Evolutionary conservation across 2,888 invertebrate genomes (phyloP).

Genomic region (Noctua pronuba): DNA sequence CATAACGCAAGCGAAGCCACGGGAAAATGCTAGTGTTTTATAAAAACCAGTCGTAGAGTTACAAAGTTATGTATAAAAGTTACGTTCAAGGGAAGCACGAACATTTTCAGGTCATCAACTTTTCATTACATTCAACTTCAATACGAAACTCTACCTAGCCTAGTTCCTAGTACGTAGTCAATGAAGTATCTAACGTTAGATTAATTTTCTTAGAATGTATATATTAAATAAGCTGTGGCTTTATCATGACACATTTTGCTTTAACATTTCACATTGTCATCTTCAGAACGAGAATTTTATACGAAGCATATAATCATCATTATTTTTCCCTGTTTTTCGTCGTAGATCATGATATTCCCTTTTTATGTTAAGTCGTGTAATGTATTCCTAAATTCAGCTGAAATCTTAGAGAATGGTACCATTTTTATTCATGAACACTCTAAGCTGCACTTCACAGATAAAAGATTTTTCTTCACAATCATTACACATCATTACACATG

Average conservation of each 20-base stretch:
- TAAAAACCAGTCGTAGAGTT: not conserved
- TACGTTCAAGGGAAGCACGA: not conserved
- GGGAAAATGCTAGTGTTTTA: not conserved
- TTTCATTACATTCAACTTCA: conserved; percentile 4
- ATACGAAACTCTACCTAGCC: not conserved
- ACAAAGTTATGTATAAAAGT: not conserved
- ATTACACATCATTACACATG: not conserved
- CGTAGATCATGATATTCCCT: not conserved
- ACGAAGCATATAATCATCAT: conserved; percentile 17
- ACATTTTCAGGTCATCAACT: not conserved
- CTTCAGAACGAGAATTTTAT: conserved; percentile 10
- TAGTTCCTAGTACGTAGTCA: not conserved
- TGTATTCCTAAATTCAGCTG: not conserved
- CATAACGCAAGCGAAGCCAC: not conserved
- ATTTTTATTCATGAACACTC: not conserved
- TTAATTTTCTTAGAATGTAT: not conserved
- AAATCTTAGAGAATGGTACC: not conserved
- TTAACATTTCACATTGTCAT: conserved; percentile 24
- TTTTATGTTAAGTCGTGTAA: not conserved
- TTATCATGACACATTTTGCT: conserved; percentile 8
- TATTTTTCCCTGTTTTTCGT: conserved; percentile 20
- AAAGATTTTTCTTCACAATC: not conserved
- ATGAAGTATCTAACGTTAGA: not conserved
- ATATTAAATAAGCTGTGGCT: not conserved
- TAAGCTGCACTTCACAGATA: not conserved